Percentiles rank a stretch among this genome's conserved stretches.
Conservation (phyloP, 2,113 vertebrate genomes). For the Myrmecophaga tridactyla region DNA sequence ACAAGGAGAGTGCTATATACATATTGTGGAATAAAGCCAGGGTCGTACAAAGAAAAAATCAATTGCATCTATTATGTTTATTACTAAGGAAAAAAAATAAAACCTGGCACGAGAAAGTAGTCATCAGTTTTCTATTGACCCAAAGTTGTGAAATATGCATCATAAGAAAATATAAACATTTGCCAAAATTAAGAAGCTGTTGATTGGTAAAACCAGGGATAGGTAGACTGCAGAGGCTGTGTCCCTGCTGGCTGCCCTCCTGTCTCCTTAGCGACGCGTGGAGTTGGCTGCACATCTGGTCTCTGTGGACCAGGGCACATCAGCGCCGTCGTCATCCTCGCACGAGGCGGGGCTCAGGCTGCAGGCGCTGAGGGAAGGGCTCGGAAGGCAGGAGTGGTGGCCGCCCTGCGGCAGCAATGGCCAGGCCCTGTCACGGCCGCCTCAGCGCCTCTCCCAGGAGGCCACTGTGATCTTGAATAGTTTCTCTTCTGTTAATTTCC, state of each 20-base stretch:
- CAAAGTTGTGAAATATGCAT: not conserved
- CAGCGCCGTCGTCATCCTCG: too few species aligned
- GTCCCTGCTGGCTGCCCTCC: not conserved
- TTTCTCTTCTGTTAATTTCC: not conserved
- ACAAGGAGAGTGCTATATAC: not conserved
- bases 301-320: too few species aligned
- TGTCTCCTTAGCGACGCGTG: too few species aligned
- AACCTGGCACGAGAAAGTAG: not conserved
- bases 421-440: not conserved
- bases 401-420: not conserved
- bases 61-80: not conserved
- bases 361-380: not conserved
- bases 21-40: not conserved
- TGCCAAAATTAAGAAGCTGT: not conserved
- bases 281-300: too few species aligned
- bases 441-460: not conserved
- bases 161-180: slow-evolving; percentile 8
- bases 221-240: not conserved
- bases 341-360: not conserved
- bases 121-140: not conserved
- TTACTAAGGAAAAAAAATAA: not conserved
- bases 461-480: not conserved
- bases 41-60: slow-evolving; percentile 22
- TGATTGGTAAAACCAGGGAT: not conserved
- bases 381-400: not conserved